Base-by-base conservation (phyloP, 2,113 vertebrate genomes). In the Piliocolobus tephrosceles region DNA sequence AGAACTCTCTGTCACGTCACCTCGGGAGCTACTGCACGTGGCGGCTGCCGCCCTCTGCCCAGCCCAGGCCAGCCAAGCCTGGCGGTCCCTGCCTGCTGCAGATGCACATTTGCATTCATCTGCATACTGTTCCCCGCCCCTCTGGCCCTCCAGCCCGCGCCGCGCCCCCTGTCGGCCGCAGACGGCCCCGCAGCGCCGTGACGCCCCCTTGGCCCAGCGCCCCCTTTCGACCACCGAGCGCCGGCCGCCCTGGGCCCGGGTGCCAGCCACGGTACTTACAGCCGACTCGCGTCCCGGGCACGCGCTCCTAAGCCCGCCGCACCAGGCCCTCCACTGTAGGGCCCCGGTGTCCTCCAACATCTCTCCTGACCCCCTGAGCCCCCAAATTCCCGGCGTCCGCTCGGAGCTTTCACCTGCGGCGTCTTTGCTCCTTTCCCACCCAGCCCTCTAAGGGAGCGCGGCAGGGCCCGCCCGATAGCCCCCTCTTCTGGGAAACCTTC, bases 101-200 rank as follows among this genome's bases (percentile, higher is more conserved):
- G 94, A 25, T 96, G 91, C 73, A 82, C 30, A 70, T 94, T 85
- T 95, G 91, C 89, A 91, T 94, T 93, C 23, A 35, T 97, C 97
- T 98, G 93, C 96, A 96, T 92, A 83, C 88, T 3, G 7, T 6
- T 52, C 58, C 78, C 76, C 73, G 64, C 91, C 84, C 30, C 88
- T 20, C n/a, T 61, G 55, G 94, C 50, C 25, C 38, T 27, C 47
- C 1, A 38, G 2, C 40, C 25, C 12, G 25, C 43, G 23, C 83
- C 6, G 75, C 57, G 93, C 93, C 93, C 95, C 93, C 96, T 97
- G 88, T 76, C 1, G 85, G 95, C 40, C 66, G 73, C 43, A 57
- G 45, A 3, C 16, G 27, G 43, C 79, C 30, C 30, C 6, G n/a
- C 87, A 91, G 78, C 18, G n/a, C 27, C 55, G 14, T 11, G 93